Evolutionary conservation across 2,888 invertebrate genomes (phyloP).

Genomic region (Tachystola acroxantha): DNA sequence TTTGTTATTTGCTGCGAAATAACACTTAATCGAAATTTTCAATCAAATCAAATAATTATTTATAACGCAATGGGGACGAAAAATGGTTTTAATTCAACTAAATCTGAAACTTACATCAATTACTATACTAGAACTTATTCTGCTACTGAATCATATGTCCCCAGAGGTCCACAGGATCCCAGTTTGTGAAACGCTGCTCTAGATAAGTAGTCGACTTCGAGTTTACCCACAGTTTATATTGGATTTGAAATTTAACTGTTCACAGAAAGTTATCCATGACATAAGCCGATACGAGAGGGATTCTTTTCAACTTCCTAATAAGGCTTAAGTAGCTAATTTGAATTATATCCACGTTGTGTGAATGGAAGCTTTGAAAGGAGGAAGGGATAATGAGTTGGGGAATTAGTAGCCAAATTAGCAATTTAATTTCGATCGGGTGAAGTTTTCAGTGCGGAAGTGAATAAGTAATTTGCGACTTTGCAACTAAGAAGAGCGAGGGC

Average conservation of each 20-base stretch:
- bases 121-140: no score
- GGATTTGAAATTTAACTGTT: constrained; percentile 47
- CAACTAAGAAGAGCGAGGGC: constrained; percentile 41
- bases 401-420: constrained; percentile 58
- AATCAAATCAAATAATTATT: no score
- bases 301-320: constrained; percentile 22
- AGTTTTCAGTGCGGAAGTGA: constrained; percentile 41
- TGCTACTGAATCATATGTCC: no score
- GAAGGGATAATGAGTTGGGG: constrained; percentile 49
- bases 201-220: constrained; percentile 36
- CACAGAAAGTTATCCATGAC: constrained; percentile 38
- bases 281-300: constrained; percentile 35
- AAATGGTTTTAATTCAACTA: no score
- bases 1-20: no score
- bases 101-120: no score
- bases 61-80: no score
- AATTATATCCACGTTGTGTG: constrained; percentile 11
- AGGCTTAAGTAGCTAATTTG: constrained; percentile 9
- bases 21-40: no score
- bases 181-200: constrained; percentile 33
- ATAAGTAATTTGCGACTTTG: constrained; percentile 56
- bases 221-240: constrained; percentile 48
- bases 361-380: constrained; percentile 24
- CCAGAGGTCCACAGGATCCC: no score
- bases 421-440: constrained; percentile 56